Evolutionary conservation across 2,797 vertebrate species (phyloP), one percentile per base, ranked within the genome.

Genomic region (Microctenopoma stevenorrisi): DNA sequence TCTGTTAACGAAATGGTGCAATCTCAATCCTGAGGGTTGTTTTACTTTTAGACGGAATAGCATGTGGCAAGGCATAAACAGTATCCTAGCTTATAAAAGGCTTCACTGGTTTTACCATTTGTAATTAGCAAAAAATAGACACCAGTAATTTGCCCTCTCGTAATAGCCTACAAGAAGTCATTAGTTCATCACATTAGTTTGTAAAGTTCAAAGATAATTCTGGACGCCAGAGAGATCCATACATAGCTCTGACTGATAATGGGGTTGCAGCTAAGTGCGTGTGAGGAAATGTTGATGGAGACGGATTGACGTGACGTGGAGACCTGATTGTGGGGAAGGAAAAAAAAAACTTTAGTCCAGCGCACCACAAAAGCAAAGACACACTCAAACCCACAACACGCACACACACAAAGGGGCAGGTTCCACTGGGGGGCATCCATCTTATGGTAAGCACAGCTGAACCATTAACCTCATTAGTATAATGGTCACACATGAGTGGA

Each of bases 391-490:
- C 53, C 69, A 43, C 61, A 59, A 40, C 38, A 60, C 42, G 35
- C 53, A 72, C 16, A 72, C 71, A 78, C 66, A 83, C 72, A 85
- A 79, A 82, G 82, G 85, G 81, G 79, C 85, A 89, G 87, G 83
- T 90, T 92, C 88, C 90, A 90, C 88, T 90, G 88, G 83, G 90
- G 84, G 83, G 90, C 87, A 93, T 93, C 91, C 91, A 92, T 93
- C 91, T 93, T 88, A 89, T 92, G 88, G 90, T 92, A 92, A 93
- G 91, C 91, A 92, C 89, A 92, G 93, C 91, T 93, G 92, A 92
- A 93, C 91, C 93, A 93, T 93, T 92, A 91, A 91, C 90, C 91
- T 93, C 91, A 91, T 93, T 92, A 92, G 91, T 90, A 93, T 91
- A 89, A 91, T 91, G 90, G 91, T 94, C 92, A 92, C 91, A 92